Evolutionary conservation across 2,113 vertebrate species (phyloP).

Genomic region (Crotalus tigris): DNA sequence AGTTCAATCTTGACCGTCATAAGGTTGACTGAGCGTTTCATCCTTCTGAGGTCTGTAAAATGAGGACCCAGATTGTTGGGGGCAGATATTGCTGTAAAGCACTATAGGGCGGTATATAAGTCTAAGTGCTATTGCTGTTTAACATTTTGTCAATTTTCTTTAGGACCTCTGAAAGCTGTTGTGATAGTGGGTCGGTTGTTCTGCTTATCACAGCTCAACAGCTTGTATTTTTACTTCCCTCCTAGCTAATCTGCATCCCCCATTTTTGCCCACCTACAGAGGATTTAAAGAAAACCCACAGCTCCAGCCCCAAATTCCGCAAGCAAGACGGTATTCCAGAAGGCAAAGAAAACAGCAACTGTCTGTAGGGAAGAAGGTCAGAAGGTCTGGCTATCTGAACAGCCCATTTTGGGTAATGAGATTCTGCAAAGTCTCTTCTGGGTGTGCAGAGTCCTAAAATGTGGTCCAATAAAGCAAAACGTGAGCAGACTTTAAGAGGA

Average conservation of each 20-base stretch:
- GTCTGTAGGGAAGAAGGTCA: background rate
- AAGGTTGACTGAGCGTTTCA: background rate
- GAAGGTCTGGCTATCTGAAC: background rate
- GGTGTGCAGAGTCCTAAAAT: background rate
- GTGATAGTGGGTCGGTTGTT: background rate
- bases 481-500: background rate
- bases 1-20: background rate
- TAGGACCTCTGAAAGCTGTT: background rate
- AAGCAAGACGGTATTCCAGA: background rate
- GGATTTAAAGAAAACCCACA: background rate
- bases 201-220: background rate
- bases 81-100: background rate
- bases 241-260: background rate
- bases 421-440: background rate
- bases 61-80: background rate
- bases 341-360: background rate
- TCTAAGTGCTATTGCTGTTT: background rate
- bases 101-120: background rate
- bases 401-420: constrained; percentile 14
- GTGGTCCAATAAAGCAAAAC: background rate
- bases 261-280: background rate
- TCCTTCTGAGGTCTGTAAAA: background rate
- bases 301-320: background rate
- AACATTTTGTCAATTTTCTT: background rate
- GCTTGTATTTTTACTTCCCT: background rate